Conservation (phyloP, 2,797 vertebrate genomes). For the Adrianichthys oophorus region DNA sequence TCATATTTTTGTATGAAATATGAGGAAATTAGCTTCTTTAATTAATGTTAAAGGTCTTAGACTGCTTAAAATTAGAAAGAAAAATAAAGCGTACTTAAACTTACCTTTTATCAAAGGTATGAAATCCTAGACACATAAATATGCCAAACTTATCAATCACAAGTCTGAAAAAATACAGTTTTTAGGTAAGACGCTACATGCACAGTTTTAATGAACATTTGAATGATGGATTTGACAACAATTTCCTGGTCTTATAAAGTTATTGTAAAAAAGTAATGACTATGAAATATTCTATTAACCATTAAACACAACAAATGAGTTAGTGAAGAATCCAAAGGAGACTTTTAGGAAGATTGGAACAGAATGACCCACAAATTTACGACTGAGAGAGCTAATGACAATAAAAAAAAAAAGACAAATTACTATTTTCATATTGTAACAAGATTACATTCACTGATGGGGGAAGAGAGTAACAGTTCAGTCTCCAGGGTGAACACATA, state of each 20-base stretch:
- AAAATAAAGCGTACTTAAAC: constrained; percentile 13
- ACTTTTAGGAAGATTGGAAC: constrained; percentile 46
- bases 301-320: constrained; percentile 66
- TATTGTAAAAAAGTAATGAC: constrained; percentile 16
- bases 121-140: too few species aligned
- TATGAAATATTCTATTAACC: constrained; percentile 31
- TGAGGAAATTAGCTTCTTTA: constrained; percentile 32
- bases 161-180: too few species aligned
- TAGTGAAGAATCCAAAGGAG: constrained; percentile 57
- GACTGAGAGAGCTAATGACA: constrained; percentile 63
- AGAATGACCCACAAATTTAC: constrained; percentile 59
- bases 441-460: constrained; percentile 77
- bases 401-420: constrained; percentile 79
- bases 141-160: too few species aligned
- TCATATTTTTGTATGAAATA: constrained; percentile 42
- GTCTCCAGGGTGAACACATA: constrained; percentile 74
- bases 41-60: constrained; percentile 34
- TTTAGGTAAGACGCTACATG: too few species aligned
- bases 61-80: constrained; percentile 7
- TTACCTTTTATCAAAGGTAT: constrained; percentile 1
- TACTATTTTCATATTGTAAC: constrained; percentile 58
- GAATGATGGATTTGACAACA: not conserved
- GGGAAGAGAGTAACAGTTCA: constrained; percentile 68
- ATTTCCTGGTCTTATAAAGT: constrained; percentile 13
- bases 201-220: too few species aligned